These are phyloP conservation scores for Mythimna ferrago DNA, from an alignment of 2,888 invertebrate species.

Conservation along the genomic window DNA sequence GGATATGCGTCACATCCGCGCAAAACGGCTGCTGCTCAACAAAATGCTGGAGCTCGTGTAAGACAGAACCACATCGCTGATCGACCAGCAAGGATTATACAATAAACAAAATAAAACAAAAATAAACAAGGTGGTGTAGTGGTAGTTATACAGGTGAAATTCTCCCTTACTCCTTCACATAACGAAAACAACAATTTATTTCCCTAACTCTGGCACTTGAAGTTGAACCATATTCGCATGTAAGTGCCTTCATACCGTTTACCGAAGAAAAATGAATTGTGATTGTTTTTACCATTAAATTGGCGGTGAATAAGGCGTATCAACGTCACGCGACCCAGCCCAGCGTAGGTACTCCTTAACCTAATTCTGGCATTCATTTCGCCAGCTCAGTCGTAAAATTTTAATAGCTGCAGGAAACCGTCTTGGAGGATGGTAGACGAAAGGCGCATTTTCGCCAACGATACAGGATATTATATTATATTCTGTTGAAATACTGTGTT, in stretches of 20 bases:
- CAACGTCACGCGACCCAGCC: constrained; percentile 80
- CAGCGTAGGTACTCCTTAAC: constrained; percentile 83
- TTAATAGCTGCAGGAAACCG: constrained; percentile 86
- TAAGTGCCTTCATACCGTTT: constrained; percentile 40
- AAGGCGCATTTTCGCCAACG: constrained; percentile 74
- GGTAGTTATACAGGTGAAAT: background rate
- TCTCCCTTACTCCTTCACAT: background rate
- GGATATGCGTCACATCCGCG: no score
- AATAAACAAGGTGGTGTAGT: no score
- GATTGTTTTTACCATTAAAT: constrained; percentile 77
- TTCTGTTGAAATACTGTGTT: constrained; percentile 33
- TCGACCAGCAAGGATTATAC: no score
- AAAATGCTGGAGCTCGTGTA: no score
- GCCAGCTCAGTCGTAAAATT: constrained; percentile 88
- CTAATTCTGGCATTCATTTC: constrained; percentile 89
- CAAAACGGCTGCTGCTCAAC: no score
- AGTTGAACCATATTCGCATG: constrained; percentile 41
- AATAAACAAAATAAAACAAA: no score
- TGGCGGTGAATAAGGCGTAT: constrained; percentile 74
- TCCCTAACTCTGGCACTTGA: constrained; percentile 7
- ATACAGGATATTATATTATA: constrained; percentile 38
- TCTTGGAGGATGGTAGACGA: constrained; percentile 77
- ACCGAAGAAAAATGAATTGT: constrained; percentile 68
- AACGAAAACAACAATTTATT: constrained; percentile 20
- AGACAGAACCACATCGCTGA: no score